phyloP scores from a whole-genome alignment of 35 echinoderm and acorn worm species.

The Ptychodera flava region DNA sequence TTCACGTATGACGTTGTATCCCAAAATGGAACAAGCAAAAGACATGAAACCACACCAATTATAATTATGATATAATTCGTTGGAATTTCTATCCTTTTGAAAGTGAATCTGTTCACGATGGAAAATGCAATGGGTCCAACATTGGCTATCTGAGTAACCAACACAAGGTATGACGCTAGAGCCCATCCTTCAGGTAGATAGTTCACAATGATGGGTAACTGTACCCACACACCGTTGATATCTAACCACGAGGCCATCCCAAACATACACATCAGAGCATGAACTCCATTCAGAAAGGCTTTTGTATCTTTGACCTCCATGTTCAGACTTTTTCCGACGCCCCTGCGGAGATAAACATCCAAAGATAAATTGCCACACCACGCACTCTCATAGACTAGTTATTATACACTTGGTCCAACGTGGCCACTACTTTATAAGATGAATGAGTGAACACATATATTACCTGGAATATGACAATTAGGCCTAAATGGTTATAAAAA shows the following conservation, averaged over 20 bases:
- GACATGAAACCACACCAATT: constrained; percentile 41
- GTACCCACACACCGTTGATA: constrained; percentile 92
- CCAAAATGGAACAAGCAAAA: constrained; percentile 86
- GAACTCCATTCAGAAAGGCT: neutral
- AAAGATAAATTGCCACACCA: too few species aligned
- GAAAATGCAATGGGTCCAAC: constrained; percentile 73
- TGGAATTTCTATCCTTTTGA: constrained; percentile 46
- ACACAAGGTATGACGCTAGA: constrained; percentile 69
- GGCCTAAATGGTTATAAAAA: too few species aligned
- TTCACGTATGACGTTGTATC: constrained; percentile 48
- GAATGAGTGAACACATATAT: too few species aligned
- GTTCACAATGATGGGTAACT: constrained; percentile 79
- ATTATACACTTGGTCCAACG: too few species aligned
- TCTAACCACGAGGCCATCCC: constrained; percentile 90
- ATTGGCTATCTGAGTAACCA: constrained; percentile 90
- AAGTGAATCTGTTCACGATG: constrained; percentile 37
- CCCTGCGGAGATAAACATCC: too few species aligned
- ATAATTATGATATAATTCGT: constrained; percentile 67
- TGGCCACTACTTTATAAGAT: too few species aligned
- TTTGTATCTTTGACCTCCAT: neutral
- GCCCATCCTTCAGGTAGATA: constrained; percentile 80
- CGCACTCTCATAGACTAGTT: too few species aligned
- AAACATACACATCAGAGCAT: constrained; percentile 47
- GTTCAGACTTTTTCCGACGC: too few species aligned
- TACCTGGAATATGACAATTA: too few species aligned